Evolutionary conservation across 2,888 invertebrate genomes (phyloP).

Genomic region (Mechanitis mazaeus): DNA sequence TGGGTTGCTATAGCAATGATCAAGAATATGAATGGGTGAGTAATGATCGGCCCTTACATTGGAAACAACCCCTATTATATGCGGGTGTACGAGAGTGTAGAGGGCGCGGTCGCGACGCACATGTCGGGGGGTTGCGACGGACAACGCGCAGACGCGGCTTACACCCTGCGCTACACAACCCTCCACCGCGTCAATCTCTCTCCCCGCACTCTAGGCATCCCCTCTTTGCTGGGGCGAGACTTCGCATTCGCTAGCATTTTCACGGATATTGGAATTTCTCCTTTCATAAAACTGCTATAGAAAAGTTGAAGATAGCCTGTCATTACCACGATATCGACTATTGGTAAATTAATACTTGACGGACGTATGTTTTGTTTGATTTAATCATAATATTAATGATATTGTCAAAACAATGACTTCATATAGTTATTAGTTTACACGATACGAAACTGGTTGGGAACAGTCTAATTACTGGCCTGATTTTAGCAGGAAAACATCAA

Average conservation of each 20-base stretch:
- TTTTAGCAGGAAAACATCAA: background rate
- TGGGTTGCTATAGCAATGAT: conserved; percentile 52
- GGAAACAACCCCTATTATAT: conserved; percentile 33
- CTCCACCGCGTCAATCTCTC: conserved; percentile 31
- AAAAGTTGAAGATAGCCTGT: conserved; percentile 29
- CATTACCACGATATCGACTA: conserved; percentile 21
- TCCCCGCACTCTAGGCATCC: conserved; percentile 32
- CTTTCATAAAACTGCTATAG: conserved; percentile 41
- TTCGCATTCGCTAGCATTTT: conserved; percentile 60
- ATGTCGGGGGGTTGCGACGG: conserved; percentile 33
- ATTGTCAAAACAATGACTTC: conserved; percentile 3
- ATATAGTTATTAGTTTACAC: background rate
- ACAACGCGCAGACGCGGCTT: conserved; percentile 53
- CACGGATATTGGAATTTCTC: conserved; percentile 66
- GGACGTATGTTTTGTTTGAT: conserved; percentile 18
- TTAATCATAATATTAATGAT: conserved; percentile 23
- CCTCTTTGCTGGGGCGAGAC: conserved; percentile 52
- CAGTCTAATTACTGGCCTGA: background rate
- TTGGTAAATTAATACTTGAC: conserved; percentile 13
- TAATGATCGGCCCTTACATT: conserved; percentile 55
- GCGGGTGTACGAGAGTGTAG: conserved; percentile 37
- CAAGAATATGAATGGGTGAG: conserved; percentile 60
- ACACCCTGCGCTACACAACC: conserved; percentile 38
- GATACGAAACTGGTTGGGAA: background rate
- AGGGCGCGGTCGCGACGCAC: conserved; percentile 33